Evolutionary conservation across 2,797 vertebrate species (phyloP), one percentile per base, ranked within the genome.

Genomic region (Diplodus puntazzo): DNA sequence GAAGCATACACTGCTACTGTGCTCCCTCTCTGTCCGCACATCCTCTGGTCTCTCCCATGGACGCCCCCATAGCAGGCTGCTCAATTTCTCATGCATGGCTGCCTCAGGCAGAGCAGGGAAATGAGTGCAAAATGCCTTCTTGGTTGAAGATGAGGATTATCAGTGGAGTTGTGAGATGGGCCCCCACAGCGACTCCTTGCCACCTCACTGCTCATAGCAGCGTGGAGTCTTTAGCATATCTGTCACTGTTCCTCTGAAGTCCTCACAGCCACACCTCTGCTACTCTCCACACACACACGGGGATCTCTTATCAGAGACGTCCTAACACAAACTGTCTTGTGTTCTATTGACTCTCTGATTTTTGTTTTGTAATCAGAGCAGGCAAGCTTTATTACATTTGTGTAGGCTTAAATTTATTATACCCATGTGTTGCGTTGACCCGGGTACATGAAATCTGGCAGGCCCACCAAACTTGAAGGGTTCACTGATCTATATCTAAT

Each of bases 71-170:
- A 77, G 73, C 79, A 76, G 70, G 68, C 73, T 77, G 83, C 86
- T 89, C 80, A 73, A 75, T 90, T 90, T 88, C 64, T 81, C 77
- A 90, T 87, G 89, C 88, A 82, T 85, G 84, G 58, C 68, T 82
- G 88, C 87, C 80, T 76, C 63, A 58, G 82, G 89, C 79, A 0
- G 73, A 76, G 89, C 84, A 78, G 78, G 83, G 86, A 86, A 85
- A 83, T 77, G 78, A 83, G 77, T 87, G 80, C 88, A 86, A 87
- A 84, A 89, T 78, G 69, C 65, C 63, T 63, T 75, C 76, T 82
- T 85, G 81, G 86, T 90, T 72, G 80, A 89, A 80, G 86, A 80
- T 69, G 75, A 83, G 80, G 87, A 88, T 89, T 89, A 87, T 83
- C 69, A 76, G 73, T 63, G 64, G 34, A 83, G 80, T 75, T 84